These are phyloP conservation scores for Philereme transversata DNA, from an alignment of 2,888 invertebrate genomes.

Conservation along the genomic window DNA sequence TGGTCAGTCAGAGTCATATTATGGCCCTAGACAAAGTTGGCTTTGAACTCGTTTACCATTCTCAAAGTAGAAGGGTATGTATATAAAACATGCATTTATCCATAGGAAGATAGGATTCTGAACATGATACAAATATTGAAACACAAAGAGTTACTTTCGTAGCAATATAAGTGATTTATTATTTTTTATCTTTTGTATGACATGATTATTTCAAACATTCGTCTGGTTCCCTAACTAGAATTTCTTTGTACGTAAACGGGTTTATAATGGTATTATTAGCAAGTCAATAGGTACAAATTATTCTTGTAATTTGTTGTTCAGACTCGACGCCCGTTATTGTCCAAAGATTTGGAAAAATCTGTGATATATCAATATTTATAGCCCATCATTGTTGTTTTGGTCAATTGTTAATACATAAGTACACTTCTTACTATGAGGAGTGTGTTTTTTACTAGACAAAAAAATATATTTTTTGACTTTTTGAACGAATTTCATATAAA, in stretches of 20 bases:
- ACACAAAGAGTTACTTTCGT: slow-evolving; percentile 71
- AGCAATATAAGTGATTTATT: slow-evolving; percentile 75
- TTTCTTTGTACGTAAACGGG: slow-evolving; percentile 80
- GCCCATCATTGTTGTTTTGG: slow-evolving; percentile 82
- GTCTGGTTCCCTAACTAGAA: slow-evolving; percentile 71
- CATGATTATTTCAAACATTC: slow-evolving; percentile 72
- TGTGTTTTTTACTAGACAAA: slow-evolving; percentile 78
- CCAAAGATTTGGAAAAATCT: slow-evolving; percentile 83
- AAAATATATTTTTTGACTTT: slow-evolving; percentile 84
- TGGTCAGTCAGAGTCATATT: slow-evolving; percentile 70
- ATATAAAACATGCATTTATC: slow-evolving; percentile 80
- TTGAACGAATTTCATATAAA: slow-evolving; percentile 76
- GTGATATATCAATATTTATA: slow-evolving; percentile 81
- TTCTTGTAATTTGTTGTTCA: slow-evolving; percentile 59
- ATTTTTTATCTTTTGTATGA: slow-evolving; percentile 68
- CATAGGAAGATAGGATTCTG: slow-evolving; percentile 72
- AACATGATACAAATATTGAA: slow-evolving; percentile 64
- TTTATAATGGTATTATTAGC: slow-evolving; percentile 64
- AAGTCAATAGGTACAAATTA: slow-evolving; percentile 74
- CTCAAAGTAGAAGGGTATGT: slow-evolving; percentile 66
- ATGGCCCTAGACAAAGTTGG: slow-evolving; percentile 56
- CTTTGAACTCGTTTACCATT: slow-evolving; percentile 63
- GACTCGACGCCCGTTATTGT: slow-evolving; percentile 75
- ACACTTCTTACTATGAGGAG: slow-evolving; percentile 67
- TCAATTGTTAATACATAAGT: slow-evolving; percentile 83